These are phyloP conservation scores for Nyctalus aviator DNA, from an alignment of 2,797 vertebrate genomes.

Conservation along the genomic window DNA sequence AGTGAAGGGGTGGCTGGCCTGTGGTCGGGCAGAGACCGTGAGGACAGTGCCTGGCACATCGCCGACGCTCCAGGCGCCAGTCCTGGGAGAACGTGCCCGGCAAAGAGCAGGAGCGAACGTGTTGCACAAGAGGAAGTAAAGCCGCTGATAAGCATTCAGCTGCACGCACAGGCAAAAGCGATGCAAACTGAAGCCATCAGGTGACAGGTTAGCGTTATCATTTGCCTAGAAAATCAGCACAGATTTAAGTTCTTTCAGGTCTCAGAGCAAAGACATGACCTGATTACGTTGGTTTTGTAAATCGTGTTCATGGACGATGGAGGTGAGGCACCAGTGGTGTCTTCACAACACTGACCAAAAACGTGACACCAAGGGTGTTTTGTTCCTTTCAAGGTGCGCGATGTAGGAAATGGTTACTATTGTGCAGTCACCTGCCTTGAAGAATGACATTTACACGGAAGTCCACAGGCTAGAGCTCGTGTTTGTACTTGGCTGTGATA, in stretches of 20 bases:
- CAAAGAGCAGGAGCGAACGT: background rate
- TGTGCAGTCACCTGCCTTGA: background rate
- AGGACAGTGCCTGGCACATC: rapidly evolving
- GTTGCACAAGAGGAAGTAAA: background rate
- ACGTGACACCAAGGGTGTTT: background rate
- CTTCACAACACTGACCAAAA: background rate
- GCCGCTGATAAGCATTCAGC: background rate
- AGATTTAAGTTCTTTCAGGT: conserved; percentile 9
- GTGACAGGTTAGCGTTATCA: background rate
- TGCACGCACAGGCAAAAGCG: rapidly evolving
- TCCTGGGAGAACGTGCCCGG: background rate
- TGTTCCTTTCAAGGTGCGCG: background rate
- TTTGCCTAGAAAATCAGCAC: background rate
- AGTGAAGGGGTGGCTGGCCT: background rate
- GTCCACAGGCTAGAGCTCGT: background rate
- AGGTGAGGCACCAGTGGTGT: background rate
- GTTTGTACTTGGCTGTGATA: background rate
- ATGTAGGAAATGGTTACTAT: background rate
- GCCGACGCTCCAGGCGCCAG: background rate
- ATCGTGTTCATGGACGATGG: background rate
- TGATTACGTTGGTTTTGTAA: background rate
- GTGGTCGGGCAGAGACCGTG: background rate
- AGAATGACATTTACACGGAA: background rate
- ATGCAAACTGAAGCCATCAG: background rate
- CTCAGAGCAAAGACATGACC: background rate